phyloP scores from a whole-genome alignment of 2,113 vertebrate genomes.

The Sarotherodon lohbergeri region DNA sequence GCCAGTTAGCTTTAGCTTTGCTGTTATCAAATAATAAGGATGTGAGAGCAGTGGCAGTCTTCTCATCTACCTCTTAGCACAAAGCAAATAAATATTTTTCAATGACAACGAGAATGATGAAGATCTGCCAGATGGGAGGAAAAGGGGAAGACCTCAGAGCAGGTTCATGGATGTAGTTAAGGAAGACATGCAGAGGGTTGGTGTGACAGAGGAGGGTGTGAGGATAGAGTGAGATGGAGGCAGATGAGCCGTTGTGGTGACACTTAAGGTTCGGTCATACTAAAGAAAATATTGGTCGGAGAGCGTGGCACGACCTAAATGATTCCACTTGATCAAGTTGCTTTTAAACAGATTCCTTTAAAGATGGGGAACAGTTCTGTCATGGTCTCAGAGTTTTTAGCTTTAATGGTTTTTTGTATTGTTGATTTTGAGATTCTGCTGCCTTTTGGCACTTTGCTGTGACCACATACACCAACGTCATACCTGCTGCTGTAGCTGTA shows the following conservation, averaged over 20 bases:
- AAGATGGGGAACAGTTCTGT: neutral
- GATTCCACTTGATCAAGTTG: too few species aligned
- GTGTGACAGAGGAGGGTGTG: neutral
- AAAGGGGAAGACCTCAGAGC: neutral
- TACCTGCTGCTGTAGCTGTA: neutral
- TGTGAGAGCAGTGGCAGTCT: neutral
- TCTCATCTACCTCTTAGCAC: neutral
- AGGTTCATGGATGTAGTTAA: neutral
- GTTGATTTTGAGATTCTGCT: neutral
- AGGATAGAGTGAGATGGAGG: neutral
- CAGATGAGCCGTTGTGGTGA: neutral
- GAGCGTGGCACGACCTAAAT: neutral
- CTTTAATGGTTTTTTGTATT: neutral
- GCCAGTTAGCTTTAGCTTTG: neutral
- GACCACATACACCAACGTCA: neutral
- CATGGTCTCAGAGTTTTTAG: neutral
- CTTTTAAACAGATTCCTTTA: too few species aligned
- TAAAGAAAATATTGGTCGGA: neutral
- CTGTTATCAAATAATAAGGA: neutral
- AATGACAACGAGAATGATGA: neutral
- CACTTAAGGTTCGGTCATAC: neutral
- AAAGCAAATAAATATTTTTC: neutral
- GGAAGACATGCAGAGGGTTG: neutral
- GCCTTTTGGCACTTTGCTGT: neutral
- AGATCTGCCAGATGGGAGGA: neutral